A percentile compares a stretch with the other conserved stretches of the same genome.
Evolutionary conservation across 2,113 vertebrate genomes (phyloP).

Genomic region (Micronisus gabar): DNA sequence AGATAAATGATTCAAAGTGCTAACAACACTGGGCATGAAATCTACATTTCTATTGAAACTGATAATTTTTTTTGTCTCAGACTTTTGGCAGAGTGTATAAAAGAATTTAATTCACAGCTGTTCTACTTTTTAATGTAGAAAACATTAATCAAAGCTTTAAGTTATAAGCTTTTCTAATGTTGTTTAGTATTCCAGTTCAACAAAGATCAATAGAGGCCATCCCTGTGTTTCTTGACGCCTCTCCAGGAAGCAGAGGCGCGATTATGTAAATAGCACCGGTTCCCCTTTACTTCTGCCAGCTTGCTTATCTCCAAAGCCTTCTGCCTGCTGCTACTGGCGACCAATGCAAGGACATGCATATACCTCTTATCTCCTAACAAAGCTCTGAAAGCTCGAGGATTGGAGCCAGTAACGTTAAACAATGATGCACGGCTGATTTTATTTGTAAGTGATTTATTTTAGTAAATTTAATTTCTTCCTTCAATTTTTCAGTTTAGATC

Average conservation of each 20-base stretch:
- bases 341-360: conserved; percentile 65
- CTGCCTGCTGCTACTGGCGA: conserved; percentile 81
- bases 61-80: conserved; percentile 44
- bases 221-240: conserved; percentile 78
- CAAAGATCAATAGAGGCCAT: conserved; percentile 83
- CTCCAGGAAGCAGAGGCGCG: conserved; percentile 77
- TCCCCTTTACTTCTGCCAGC: conserved; percentile 72
- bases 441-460: conserved; percentile 82
- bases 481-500: conserved; percentile 70
- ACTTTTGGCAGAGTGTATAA: conserved; percentile 74
- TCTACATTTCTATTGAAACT: conserved; percentile 56
- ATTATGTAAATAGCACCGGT: conserved; percentile 81
- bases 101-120: conserved; percentile 82
- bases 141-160: conserved; percentile 82
- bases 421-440: conserved; percentile 78
- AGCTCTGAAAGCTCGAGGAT: conserved; percentile 69
- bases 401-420: conserved; percentile 73
- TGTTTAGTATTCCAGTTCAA: conserved; percentile 81
- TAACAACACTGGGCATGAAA: conserved; percentile 35
- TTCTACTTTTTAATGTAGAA: conserved; percentile 76
- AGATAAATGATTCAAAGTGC: conserved; percentile 38
- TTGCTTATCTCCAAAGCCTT: conserved; percentile 85
- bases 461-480: conserved; percentile 79
- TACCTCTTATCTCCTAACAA: conserved; percentile 83
- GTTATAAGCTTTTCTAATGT: conserved; percentile 76